Evolutionary conservation across 2,113 vertebrate genomes (phyloP).

Genomic region (Heteronetta atricapilla): DNA sequence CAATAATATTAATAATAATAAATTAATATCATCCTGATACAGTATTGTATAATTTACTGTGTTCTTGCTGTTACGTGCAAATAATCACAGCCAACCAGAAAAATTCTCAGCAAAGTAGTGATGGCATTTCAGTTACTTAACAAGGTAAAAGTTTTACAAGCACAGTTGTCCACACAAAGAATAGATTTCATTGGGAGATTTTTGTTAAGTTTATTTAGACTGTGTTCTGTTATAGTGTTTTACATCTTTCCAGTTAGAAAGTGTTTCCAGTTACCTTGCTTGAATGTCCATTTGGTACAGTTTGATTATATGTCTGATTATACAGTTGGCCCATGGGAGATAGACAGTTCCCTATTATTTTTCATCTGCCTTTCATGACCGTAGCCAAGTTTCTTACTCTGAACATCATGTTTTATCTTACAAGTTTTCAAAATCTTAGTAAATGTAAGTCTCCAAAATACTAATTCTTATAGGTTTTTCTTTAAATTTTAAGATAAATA

Average conservation of each 20-base stretch:
- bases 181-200: neutral
- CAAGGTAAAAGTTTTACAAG: neutral
- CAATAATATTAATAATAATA: neutral
- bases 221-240: neutral
- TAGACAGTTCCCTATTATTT: neutral
- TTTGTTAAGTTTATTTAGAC: neutral
- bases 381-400: neutral
- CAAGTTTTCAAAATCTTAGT: neutral
- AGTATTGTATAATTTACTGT: neutral
- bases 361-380: neutral
- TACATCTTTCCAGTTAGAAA: neutral
- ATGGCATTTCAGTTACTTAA: neutral
- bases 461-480: rapidly evolving
- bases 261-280: neutral
- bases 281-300: neutral
- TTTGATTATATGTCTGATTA: neutral
- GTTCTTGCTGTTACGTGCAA: neutral
- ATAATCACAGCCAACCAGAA: neutral
- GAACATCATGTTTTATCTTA: neutral
- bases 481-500: neutral
- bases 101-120: neutral
- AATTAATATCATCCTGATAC: too few species aligned
- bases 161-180: neutral
- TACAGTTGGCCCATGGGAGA: neutral
- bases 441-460: neutral